Percentiles rank a stretch among this genome's conserved stretches.
phyloP scores from a whole-genome alignment of 2,113 vertebrate genomes.

The Pleuronectes platessa region DNA sequence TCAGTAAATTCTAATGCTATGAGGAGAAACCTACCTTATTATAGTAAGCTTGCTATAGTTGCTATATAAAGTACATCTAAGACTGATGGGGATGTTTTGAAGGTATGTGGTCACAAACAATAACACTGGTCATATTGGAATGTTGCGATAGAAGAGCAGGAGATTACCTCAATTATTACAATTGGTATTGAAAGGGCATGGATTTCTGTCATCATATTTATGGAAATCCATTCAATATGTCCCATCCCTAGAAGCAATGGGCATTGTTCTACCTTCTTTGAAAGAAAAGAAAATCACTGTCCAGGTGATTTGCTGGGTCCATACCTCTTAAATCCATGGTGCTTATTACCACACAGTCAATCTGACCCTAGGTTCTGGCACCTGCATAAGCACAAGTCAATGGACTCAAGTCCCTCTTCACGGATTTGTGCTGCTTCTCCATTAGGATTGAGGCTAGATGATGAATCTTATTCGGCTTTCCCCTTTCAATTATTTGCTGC shows the following conservation, averaged over 20 bases:
- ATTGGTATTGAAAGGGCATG: too few relatives aligned
- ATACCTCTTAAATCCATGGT: background rate
- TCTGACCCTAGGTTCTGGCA: background rate
- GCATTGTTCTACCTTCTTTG: background rate
- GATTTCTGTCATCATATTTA: background rate
- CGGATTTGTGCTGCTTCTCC: background rate
- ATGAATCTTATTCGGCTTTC: background rate
- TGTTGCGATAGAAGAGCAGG: too few relatives aligned
- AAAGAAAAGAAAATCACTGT: background rate
- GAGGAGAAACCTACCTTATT: too few relatives aligned
- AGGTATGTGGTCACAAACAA: too few relatives aligned
- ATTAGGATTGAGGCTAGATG: background rate
- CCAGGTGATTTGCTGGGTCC: background rate
- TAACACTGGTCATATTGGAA: too few relatives aligned
- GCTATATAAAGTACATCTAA: too few relatives aligned
- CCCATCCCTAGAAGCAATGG: background rate
- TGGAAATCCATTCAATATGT: background rate
- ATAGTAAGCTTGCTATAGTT: too few relatives aligned
- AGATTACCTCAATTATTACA: too few relatives aligned
- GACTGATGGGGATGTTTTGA: too few relatives aligned
- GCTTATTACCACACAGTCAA: background rate
- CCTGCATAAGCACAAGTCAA: background rate
- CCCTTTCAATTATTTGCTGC: background rate
- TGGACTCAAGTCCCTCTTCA: background rate
- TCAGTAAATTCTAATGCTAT: too few relatives aligned